A percentile compares a stretch with the other conserved stretches of the same genome.
Conservation (phyloP, 2,113 vertebrate species). For the Piliocolobus tephrosceles region DNA sequence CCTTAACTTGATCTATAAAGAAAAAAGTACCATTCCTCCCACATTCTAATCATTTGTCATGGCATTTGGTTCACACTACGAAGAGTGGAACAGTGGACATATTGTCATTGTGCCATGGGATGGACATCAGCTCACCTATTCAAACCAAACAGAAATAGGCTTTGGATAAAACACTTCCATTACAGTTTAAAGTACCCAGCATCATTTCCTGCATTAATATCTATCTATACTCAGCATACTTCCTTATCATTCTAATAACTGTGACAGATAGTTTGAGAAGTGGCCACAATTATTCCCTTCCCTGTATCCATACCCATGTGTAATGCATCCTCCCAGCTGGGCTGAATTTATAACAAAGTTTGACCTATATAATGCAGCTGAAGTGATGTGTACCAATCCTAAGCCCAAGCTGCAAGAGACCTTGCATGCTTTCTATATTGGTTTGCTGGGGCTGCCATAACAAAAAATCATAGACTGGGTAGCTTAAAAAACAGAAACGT, state of each 20-base stretch:
- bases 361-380: neutral
- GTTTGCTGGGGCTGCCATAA: neutral
- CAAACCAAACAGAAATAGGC: neutral
- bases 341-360: neutral
- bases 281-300: neutral
- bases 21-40: neutral
- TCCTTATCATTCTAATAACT: conserved; percentile 16
- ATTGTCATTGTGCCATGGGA: neutral
- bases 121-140: neutral
- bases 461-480: neutral
- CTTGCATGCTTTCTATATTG: neutral
- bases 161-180: neutral
- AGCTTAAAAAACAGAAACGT: too few relatives aligned
- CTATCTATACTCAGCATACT: neutral
- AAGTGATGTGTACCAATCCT: neutral
- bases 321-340: neutral
- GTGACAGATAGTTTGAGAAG: neutral
- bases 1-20: neutral
- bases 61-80: neutral
- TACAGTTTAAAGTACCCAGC: neutral
- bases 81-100: neutral
- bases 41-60: neutral
- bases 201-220: conserved; percentile 8
- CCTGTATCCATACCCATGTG: neutral
- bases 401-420: neutral